Evolutionary conservation across 2,888 invertebrate genomes (phyloP).

Genomic region (Subacronicta megacephala): DNA sequence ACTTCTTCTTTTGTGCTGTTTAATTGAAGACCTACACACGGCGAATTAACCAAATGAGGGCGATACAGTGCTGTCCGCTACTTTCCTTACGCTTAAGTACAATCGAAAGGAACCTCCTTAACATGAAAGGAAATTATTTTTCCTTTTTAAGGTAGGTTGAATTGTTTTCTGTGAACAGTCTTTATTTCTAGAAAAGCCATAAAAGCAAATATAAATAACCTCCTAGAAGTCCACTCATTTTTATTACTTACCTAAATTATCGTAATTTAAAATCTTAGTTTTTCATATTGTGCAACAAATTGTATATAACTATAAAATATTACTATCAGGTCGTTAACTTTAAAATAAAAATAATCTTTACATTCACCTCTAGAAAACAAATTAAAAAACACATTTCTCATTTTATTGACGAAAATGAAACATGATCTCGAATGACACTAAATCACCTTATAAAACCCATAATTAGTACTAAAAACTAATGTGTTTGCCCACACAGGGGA

Average conservation of each 20-base stretch:
- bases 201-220: not conserved
- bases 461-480: constrained; percentile 59
- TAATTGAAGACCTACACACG: constrained; percentile 81
- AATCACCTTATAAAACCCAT: constrained; percentile 53
- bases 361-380: constrained; percentile 17
- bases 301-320: constrained; percentile 27
- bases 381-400: constrained; percentile 23
- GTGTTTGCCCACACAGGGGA: constrained; percentile 58
- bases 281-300: constrained; percentile 15
- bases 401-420: constrained; percentile 48
- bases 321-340: constrained; percentile 31
- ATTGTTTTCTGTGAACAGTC: constrained; percentile 13
- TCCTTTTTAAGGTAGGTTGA: constrained; percentile 22
- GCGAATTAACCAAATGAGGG: constrained; percentile 87
- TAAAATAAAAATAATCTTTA: constrained; percentile 30
- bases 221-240: constrained; percentile 13
- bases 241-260: constrained; percentile 8
- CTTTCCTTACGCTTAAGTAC: constrained; percentile 45
- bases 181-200: not conserved
- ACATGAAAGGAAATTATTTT: constrained; percentile 28
- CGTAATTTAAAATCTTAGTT: constrained; percentile 7
- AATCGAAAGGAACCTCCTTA: constrained; percentile 43
- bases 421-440: constrained; percentile 50
- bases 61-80: constrained; percentile 60
- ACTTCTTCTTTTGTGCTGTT: constrained; percentile 82